Evolutionary conservation across 2,113 vertebrate genomes (phyloP).

Genomic region (Gorsachius goisagi): DNA sequence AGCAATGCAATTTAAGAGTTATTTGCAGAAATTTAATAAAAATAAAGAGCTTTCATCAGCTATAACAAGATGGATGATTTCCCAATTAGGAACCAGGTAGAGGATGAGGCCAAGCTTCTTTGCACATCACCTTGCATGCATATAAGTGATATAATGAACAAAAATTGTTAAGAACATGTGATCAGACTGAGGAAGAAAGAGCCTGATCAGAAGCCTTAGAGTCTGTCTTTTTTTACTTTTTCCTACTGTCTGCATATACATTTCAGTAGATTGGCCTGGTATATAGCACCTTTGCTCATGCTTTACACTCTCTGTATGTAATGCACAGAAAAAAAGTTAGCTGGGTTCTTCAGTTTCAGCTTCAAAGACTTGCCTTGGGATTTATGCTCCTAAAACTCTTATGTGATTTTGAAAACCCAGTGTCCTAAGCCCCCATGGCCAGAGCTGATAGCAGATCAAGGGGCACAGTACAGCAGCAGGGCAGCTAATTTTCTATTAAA

Average conservation of each 20-base stretch:
- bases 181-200: not conserved
- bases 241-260: not conserved
- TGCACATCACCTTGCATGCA: not conserved
- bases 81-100: not conserved
- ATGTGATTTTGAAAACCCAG: not conserved
- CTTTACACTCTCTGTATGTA: accelerated
- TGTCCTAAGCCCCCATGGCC: not conserved
- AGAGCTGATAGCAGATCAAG: not conserved
- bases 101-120: not conserved
- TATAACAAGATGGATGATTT: not conserved
- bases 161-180: not conserved
- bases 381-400: not conserved
- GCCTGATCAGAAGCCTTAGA: not conserved
- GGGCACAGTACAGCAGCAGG: not conserved
- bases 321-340: not conserved
- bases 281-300: not conserved
- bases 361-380: not conserved
- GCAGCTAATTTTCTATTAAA: not conserved
- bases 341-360: not conserved
- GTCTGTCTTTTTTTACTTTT: not conserved
- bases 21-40: slow-evolving; percentile 35
- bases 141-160: not conserved
- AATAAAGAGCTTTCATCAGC: not conserved
- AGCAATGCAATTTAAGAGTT: slow-evolving; percentile 11
- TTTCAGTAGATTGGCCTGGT: not conserved